Conservation (phyloP, 2,888 invertebrate species). For the Tachina grossa region DNA sequence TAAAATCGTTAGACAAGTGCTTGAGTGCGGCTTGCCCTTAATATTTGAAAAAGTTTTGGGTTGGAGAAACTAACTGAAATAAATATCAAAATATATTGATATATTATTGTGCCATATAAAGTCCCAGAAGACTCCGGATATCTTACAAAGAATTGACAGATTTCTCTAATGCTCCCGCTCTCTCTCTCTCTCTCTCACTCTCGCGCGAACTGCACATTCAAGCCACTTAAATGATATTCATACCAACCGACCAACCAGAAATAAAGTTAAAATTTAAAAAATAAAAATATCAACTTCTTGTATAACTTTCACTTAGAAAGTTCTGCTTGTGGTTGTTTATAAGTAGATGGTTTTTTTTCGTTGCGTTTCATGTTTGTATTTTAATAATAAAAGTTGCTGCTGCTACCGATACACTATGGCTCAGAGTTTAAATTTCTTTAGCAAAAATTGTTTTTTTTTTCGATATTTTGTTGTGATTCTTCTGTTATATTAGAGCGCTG, state of each 20-base stretch:
- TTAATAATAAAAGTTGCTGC: constrained; percentile 41
- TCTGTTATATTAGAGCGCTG: too few relatives aligned
- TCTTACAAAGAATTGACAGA: neutral
- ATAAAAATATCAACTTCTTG: constrained; percentile 72
- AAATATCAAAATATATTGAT: neutral
- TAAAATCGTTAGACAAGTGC: neutral
- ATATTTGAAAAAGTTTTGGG: neutral
- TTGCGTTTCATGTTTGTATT: constrained; percentile 54
- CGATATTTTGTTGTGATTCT: too few relatives aligned
- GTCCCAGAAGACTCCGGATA: neutral
- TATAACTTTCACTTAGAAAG: constrained; percentile 81
- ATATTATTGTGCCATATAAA: neutral
- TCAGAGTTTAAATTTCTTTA: too few relatives aligned
- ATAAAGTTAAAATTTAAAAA: constrained; percentile 29
- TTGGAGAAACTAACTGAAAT: neutral
- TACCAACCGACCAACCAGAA: constrained; percentile 27
- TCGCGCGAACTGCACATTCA: neutral
- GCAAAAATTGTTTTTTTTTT: too few relatives aligned
- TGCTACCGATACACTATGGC: neutral
- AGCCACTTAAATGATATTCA: constrained; percentile 16
- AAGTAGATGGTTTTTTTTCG: constrained; percentile 64
- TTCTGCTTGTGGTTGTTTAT: constrained; percentile 80
- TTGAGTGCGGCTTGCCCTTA: neutral
- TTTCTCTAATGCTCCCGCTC: constrained; percentile 25
- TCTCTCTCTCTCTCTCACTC: too few relatives aligned